Evolutionary conservation across 2,888 invertebrate species (phyloP).

Genomic region (Pseudolycoriella hygida): DNA sequence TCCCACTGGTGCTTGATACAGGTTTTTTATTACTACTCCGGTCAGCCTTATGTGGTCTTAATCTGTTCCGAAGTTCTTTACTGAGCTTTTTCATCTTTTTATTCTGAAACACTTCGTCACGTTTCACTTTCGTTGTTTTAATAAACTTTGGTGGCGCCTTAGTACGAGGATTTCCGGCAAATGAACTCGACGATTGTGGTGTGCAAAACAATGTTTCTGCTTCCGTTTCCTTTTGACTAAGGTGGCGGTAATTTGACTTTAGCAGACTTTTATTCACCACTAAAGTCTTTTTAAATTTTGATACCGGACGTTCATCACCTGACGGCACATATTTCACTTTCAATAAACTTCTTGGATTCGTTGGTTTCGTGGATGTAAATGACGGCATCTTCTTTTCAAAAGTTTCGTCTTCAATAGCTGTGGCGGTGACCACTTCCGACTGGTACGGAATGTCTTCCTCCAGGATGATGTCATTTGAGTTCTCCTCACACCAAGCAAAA

Average conservation of each 20-base stretch:
- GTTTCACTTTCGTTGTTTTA: neutral
- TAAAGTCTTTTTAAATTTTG: conserved; percentile 13
- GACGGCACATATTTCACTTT: conserved; percentile 6
- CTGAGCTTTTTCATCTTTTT: neutral
- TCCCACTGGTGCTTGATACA: neutral
- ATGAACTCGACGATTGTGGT: neutral
- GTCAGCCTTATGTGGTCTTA: neutral
- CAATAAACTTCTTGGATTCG: conserved; percentile 7
- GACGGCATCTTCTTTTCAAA: conserved; percentile 7
- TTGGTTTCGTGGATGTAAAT: neutral
- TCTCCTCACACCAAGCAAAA: conserved; percentile 9
- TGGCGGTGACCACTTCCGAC: conserved; percentile 9
- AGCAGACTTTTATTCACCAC: conserved; percentile 9
- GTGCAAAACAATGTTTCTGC: neutral
- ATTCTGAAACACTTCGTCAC: neutral
- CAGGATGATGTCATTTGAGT: conserved; percentile 24
- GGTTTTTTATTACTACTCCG: neutral
- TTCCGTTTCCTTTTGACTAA: neutral
- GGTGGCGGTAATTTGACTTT: conserved; percentile 6
- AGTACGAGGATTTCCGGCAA: too few relatives aligned
- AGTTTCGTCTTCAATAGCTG: conserved; percentile 28
- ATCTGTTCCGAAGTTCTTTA: neutral
- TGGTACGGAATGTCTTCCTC: conserved; percentile 30
- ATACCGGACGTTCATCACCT: conserved; percentile 2
- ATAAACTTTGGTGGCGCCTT: too few relatives aligned